phyloP scores from a whole-genome alignment of 1,140 invertebrate species.

The Nasonia vitripennis region DNA sequence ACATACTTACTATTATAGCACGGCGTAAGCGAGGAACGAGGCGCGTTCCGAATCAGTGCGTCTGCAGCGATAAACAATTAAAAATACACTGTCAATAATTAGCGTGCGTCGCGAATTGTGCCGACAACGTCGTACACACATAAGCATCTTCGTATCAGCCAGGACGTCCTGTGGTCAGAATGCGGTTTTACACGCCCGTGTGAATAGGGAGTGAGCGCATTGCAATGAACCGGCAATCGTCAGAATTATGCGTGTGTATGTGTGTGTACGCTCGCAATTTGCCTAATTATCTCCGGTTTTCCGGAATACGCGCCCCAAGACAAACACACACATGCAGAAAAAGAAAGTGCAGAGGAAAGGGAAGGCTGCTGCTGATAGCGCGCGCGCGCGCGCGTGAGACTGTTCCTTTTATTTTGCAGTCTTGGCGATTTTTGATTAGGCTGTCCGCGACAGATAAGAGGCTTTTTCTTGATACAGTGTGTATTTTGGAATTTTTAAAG shows the following conservation, averaged over 20 bases:
- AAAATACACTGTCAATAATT: slow-evolving; percentile 47
- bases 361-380: slow-evolving; percentile 7
- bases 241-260: slow-evolving; percentile 13
- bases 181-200: slow-evolving; percentile 59
- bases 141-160: slow-evolving; percentile 60
- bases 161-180: slow-evolving; percentile 68
- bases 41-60: background rate
- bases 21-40: too few relatives aligned
- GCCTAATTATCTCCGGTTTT: slow-evolving; percentile 64
- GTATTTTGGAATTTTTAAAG: too few relatives aligned
- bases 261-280: slow-evolving; percentile 54
- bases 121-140: background rate
- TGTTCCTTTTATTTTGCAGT: background rate
- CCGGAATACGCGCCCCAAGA: slow-evolving; percentile 46
- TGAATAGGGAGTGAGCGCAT: slow-evolving; percentile 51
- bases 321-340: background rate
- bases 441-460: background rate
- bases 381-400: background rate
- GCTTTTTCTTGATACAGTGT: too few relatives aligned
- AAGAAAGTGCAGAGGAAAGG: slow-evolving; percentile 26
- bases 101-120: background rate
- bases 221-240: slow-evolving; percentile 54
- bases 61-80: background rate
- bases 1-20: background rate
- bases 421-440: background rate